Evolutionary conservation across 2,888 invertebrate species (phyloP).

Genomic region (Ophion obscuratus): DNA sequence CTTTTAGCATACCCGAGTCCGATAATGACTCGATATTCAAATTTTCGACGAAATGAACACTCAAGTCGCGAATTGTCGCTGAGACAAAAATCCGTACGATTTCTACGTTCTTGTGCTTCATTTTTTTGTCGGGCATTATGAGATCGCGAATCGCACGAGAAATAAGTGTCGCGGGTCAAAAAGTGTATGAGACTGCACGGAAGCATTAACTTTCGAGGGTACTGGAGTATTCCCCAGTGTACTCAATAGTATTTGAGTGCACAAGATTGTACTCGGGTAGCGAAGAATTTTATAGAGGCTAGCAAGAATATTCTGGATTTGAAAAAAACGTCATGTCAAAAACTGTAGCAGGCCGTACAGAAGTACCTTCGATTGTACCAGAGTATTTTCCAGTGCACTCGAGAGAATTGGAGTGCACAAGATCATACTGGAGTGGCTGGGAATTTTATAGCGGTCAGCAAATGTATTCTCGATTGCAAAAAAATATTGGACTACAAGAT

Average conservation of each 20-base stretch:
- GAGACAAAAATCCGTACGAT: background rate
- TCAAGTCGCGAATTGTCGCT: background rate
- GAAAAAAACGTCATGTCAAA: too few relatives aligned
- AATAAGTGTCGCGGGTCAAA: background rate
- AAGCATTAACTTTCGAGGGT: too few relatives aligned
- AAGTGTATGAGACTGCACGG: too few relatives aligned
- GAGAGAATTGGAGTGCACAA: background rate
- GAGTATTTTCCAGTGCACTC: background rate
- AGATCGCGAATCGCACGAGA: background rate
- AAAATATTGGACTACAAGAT: too few relatives aligned
- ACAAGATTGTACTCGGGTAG: too few relatives aligned
- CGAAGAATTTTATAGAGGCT: too few relatives aligned
- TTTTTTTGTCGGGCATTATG: background rate
- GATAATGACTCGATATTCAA: constrained; percentile 7
- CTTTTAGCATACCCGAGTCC: constrained; percentile 40
- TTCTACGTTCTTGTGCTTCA: background rate
- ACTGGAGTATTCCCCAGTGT: too few relatives aligned
- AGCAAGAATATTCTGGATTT: too few relatives aligned
- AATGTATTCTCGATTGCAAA: too few relatives aligned
- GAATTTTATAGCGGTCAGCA: too few relatives aligned
- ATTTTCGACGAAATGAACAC: background rate
- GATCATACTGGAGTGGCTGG: background rate
- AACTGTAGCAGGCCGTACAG: too few relatives aligned
- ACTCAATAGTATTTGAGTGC: too few relatives aligned
- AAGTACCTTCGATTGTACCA: background rate